Base-by-base conservation (phyloP, 2,797 vertebrate genomes). In the Antrozous pallidus region DNA sequence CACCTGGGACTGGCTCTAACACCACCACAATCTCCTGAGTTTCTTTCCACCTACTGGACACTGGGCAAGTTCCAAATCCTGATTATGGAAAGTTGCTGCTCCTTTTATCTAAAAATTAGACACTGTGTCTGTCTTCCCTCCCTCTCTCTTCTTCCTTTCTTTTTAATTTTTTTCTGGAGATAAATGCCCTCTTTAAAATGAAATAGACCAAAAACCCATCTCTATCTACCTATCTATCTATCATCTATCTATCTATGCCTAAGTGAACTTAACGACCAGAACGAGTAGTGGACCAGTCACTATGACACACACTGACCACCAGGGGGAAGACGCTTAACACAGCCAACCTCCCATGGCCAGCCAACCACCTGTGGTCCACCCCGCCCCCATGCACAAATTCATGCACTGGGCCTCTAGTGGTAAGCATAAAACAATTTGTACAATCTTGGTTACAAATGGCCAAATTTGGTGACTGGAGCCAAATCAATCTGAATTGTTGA, bases 1-100 rank as follows among this genome's bases (percentile, higher is more conserved):
- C 90, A 88, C 90, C 77, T 94, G 31, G 12, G 74, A 74, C 77
- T 54, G 61, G 81, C 82, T 90, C 73, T 74, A 33, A 94, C 4
- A 90, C 91, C 65, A 75, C 0, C 58, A 88, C 58, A 73, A 74
- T 81, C 38, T 54, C 90, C 49, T 1, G 40, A 84, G 69, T 86
- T 90, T 92, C 95, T 67, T 73, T 61, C 58, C 79, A 92, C 78
- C 81, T 56, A n/a, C 0, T 38, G 88, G 78, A 83, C 26, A 7
- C 0, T 73, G 90, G 74, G 82, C 28, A 79, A 12, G 61, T 84
- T 90, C 90, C 88, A 88, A 86, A 79, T 81, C 67, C 70, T 61
- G 33, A 54, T 47, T 26, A 12, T 1, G 82, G 69, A 78, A 88
- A 85, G 22, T 83, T 85, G n/a, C n/a, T 40, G 13, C 74, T 87